Evolutionary conservation across 1,140 invertebrate species (phyloP), one percentile per base, ranked within the genome.

Genomic region (Panagrolaimus sp.): DNA sequence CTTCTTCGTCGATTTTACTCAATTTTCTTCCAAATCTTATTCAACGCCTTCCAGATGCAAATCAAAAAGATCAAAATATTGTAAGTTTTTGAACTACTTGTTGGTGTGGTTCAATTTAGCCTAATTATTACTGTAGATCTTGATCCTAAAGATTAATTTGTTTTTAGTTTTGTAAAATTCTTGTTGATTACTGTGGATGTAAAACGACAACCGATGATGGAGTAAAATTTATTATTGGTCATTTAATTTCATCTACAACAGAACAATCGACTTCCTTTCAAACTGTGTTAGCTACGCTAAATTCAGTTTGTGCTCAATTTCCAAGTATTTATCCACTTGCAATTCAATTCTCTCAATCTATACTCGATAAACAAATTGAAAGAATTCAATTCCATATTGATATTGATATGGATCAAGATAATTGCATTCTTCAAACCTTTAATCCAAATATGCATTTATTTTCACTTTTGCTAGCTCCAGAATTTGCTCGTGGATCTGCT

Each of bases 21-120:
- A 38, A 58, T 21, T 58, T n/a, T 58, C 14, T 58, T 10, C 52
- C 52, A 26, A 12, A 24, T 58, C 14, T 58, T 21, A 58, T 58
- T n/a, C 0, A n/a, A 58, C 52, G 52, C 1, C 12, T 58, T 12
- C 15, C 52, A 3, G 17, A 58, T 10, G 21, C 21, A 28, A 28
- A 58, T 5, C 21, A 12, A 6, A 58, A 21, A 6, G 21, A 58
- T 21, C 52, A 58, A 58, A n/a, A n/a, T 0, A 21, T 21, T n/a
- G 52, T 58, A 12, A 58, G 52, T 26, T 52, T 58, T 21, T 38
- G 21, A n/a, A 0, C 5, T 24, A 1, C 28, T 26, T n/a, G 14
- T 24, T 21, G 2, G 2, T 38, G 7, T 38, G 7, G 32, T 7
- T 38, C 32, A 38, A 4, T 38, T 38, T 38, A n/a, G 8, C 17